Conservation (phyloP, 1,140 invertebrate species). For the Drosophila gunungcola region DNA sequence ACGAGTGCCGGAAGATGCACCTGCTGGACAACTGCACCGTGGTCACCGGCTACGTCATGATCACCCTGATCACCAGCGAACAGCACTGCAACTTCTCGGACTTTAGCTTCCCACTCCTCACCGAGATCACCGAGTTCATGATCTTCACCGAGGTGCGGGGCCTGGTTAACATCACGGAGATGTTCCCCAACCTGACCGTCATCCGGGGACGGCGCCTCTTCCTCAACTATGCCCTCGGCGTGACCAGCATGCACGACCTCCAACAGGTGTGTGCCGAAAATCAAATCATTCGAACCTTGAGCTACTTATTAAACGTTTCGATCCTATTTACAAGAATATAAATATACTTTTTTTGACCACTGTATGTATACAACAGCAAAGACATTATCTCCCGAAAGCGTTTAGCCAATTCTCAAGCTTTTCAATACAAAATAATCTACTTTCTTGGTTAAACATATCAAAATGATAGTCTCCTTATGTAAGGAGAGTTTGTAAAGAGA, state of each 20-base stretch:
- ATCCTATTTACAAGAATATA: too few species aligned
- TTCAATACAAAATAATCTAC: too few species aligned
- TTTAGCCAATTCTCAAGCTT: too few species aligned
- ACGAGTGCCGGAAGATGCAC: constrained; percentile 88
- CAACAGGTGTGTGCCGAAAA: constrained; percentile 48
- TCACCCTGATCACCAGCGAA: constrained; percentile 39
- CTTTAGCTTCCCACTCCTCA: constrained; percentile 57
- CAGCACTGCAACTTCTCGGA: constrained; percentile 43
- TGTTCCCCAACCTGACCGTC: constrained; percentile 97
- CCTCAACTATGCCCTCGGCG: constrained; percentile 94
- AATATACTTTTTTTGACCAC: too few species aligned
- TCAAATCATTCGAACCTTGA: not conserved
- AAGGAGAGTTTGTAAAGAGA: too few species aligned
- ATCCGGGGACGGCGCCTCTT: constrained; percentile 96
- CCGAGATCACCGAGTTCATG: constrained; percentile 88
- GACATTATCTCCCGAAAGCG: too few species aligned
- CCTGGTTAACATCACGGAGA: constrained; percentile 90
- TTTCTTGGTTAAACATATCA: too few species aligned
- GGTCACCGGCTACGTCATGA: constrained; percentile 92
- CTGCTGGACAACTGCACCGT: constrained; percentile 92
- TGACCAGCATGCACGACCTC: constrained; percentile 82
- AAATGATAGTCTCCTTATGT: too few species aligned
- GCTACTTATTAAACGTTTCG: too few species aligned
- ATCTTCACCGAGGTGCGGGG: constrained; percentile 89
- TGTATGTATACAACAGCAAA: too few species aligned